phyloP scores from a whole-genome alignment of 2,888 invertebrate genomes.

The Ophonus ardosiacus region DNA sequence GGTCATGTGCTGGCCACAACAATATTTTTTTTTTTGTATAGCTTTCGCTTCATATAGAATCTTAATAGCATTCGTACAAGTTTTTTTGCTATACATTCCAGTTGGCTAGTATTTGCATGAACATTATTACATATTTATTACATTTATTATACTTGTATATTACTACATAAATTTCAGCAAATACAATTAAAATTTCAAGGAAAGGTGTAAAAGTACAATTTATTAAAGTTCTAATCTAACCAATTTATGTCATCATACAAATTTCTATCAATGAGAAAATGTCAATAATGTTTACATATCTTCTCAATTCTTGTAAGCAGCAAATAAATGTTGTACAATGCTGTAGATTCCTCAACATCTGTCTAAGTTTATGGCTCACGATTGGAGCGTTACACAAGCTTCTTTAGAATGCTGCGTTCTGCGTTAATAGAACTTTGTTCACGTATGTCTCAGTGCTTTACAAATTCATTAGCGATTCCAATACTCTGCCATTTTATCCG shows the following conservation, averaged over 20 bases:
- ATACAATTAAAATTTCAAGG: neutral
- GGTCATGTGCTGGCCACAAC: no score
- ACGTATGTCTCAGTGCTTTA: neutral
- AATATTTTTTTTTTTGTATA: no score
- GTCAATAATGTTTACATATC: neutral
- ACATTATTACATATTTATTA: neutral
- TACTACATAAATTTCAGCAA: neutral
- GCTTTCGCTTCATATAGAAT: no score
- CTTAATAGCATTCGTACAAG: no score
- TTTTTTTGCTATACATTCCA: no score
- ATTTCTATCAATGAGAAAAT: neutral
- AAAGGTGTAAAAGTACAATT: neutral
- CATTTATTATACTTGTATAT: neutral
- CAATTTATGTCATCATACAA: neutral
- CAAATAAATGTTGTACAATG: conserved; percentile 3
- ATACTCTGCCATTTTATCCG: neutral
- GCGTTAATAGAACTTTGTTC: neutral
- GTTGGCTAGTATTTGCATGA: no score
- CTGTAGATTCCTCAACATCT: neutral
- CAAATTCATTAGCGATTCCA: neutral
- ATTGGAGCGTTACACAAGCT: conserved; percentile 20
- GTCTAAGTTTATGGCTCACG: conserved; percentile 8
- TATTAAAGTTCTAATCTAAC: neutral
- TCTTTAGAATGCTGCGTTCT: conserved; percentile 23
- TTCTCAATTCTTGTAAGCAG: neutral